Evolutionary conservation across 2,113 vertebrate genomes (phyloP), one percentile per base, ranked within the genome.

Genomic region (Pteronura brasiliensis): DNA sequence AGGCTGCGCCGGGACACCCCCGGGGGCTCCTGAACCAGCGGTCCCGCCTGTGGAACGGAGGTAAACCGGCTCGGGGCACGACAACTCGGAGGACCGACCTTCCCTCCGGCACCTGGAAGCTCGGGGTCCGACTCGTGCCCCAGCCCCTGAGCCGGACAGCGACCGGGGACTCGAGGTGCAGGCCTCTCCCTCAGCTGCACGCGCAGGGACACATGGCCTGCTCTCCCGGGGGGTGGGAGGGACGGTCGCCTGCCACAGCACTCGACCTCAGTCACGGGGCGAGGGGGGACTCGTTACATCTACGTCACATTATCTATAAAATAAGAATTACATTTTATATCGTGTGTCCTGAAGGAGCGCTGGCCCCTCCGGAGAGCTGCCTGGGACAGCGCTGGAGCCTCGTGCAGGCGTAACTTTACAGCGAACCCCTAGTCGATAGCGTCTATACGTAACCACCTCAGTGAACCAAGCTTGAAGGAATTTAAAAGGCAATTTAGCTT

Each of bases 381-480:
- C 52, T 23, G n/a, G 80, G 92, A 74, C 85, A 39, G 72, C 79
- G 44, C 1, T 1, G 7, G 81, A 86, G 71, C 91, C 12, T 1
- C 90, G 2, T 87, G 69, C 52, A 96, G 90, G 96, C 59, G 88
- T 74, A 31, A 96, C 79, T 94, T 77, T 34, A 97, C 79, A 81
- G 94, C 97, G 90, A 93, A 88, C 89, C 96, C 95, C 98, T 97
- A 98, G 74, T 90, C 11, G 55, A 95, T 61, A 96, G 97, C 95
- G 18, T 97, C 44, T 95, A 88, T 72, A 92, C 95, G 57, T 29
- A 97, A 98, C 95, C 97, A 98, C 96, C 98, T 99, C 99, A 98
- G 96, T 99, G 99, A 99, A 99, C 99, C 99, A 99, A 99, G 99
- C 99, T 99, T 99, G 99, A 99, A 99, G 99, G 99, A 99, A 99